A percentile compares a stretch with the other conserved stretches of the same genome.
Evolutionary conservation across 2,113 vertebrate species (phyloP).

Genomic region (Campylomormyrus numenius): DNA sequence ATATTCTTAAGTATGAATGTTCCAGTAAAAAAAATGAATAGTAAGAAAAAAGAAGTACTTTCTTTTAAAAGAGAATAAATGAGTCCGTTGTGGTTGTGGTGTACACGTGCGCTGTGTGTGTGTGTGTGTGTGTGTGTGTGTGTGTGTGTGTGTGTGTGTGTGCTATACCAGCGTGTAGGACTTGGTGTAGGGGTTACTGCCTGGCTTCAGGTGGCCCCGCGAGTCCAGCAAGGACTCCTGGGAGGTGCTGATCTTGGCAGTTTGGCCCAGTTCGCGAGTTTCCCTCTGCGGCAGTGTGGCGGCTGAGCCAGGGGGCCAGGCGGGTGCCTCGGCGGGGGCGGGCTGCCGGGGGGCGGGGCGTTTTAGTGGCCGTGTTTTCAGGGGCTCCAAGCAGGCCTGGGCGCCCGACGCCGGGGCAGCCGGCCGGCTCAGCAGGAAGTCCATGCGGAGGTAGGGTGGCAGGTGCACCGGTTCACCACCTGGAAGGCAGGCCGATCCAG

Average conservation of each 20-base stretch:
- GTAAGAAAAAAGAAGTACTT: conserved; percentile 52
- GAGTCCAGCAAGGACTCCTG: conserved; percentile 98
- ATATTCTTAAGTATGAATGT: conserved; percentile 77
- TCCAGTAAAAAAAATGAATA: conserved; percentile 44
- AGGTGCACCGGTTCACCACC: conserved; percentile 93
- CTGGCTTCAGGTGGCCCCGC: conserved; percentile 93
- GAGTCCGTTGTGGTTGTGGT: conserved; percentile 18
- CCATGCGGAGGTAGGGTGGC: conserved; percentile 96
- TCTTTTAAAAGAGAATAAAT: conserved; percentile 44
- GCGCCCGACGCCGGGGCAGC: conserved; percentile 76
- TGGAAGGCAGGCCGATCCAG: conserved; percentile 38
- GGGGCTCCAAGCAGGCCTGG: conserved; percentile 92
- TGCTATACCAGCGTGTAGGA: conserved; percentile 99
- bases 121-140: background rate
- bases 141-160: background rate
- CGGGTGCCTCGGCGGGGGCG: conserved; percentile 60
- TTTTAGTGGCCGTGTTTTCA: conserved; percentile 94
- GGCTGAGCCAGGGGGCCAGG: conserved; percentile 87
- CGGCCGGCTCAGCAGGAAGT: conserved; percentile 89
- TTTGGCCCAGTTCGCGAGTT: conserved; percentile 80
- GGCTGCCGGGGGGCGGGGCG: conserved; percentile 72
- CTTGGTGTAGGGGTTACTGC: conserved; percentile 97
- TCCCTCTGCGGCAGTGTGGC: conserved; percentile 95
- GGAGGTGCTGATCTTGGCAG: conserved; percentile 97
- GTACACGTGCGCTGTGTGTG: background rate